Conservation (phyloP, 2,888 invertebrate species). For the Apotomis betuletana region DNA sequence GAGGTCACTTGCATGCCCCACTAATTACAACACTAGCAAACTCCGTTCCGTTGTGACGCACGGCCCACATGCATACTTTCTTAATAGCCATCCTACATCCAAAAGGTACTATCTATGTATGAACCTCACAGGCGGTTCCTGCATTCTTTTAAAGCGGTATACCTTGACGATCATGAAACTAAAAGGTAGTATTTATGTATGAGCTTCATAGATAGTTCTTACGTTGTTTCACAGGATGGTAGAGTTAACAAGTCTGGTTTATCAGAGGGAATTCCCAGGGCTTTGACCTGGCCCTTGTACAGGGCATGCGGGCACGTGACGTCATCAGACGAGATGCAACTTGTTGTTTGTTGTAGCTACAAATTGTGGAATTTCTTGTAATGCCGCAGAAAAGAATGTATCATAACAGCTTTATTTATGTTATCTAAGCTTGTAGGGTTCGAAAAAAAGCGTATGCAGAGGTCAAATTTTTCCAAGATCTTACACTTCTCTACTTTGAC, state of each 20-base stretch:
- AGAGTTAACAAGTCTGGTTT: not conserved
- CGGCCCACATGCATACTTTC: slow-evolving; percentile 4
- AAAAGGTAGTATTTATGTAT: not conserved
- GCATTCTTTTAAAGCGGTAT: not conserved
- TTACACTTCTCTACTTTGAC: no score
- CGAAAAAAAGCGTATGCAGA: no score
- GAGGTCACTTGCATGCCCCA: not conserved
- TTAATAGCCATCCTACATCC: not conserved
- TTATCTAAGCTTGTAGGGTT: no score
- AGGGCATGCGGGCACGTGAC: not conserved
- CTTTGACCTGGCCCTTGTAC: not conserved
- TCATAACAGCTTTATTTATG: no score
- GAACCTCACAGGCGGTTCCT: not conserved
- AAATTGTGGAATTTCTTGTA: no score
- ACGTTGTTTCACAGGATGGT: not conserved
- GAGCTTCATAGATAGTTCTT: not conserved
- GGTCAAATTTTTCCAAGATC: no score
- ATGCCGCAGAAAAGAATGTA: no score
- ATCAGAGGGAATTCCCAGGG: not conserved
- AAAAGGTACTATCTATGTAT: not conserved
- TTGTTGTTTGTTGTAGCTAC: no score
- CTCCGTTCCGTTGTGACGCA: not conserved
- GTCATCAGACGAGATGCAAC: not conserved
- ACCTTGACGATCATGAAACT: not conserved
- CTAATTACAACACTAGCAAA: not conserved